A percentile compares a stretch with the other conserved stretches of the same genome.
These are phyloP conservation scores for Pachyseris speciosa DNA, from an alignment of 64 coral and sea anemone genomes.

Conservation along the genomic window DNA sequence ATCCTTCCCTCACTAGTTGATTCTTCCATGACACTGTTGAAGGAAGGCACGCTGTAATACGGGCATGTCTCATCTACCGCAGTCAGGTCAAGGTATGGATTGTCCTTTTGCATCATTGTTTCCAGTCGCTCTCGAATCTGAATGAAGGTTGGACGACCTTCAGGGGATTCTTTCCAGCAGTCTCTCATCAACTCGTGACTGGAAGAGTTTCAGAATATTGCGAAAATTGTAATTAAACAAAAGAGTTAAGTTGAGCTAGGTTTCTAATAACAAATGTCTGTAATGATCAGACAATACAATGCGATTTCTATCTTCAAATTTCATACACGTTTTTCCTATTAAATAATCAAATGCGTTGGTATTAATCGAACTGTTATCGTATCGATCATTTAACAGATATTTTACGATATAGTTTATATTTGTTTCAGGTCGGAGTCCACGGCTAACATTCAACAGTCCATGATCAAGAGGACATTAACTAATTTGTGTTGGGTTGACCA, in stretches of 20 bases:
- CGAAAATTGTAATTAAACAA: neutral
- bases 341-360: too few relatives aligned
- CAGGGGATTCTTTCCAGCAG: slow-evolving; percentile 67
- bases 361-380: too few relatives aligned
- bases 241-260: neutral
- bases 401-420: too few relatives aligned
- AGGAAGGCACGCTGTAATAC: slow-evolving; percentile 41
- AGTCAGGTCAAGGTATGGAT: slow-evolving; percentile 65
- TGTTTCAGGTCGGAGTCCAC: too few relatives aligned
- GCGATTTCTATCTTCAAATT: too few relatives aligned
- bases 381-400: too few relatives aligned
- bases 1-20: neutral
- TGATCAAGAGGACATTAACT: too few relatives aligned
- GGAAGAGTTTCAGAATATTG: neutral
- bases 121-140: slow-evolving; percentile 52
- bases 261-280: neutral
- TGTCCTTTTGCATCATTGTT: slow-evolving; percentile 71
- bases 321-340: too few relatives aligned
- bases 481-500: too few relatives aligned
- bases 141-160: slow-evolving; percentile 55
- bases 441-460: too few relatives aligned
- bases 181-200: slow-evolving; percentile 73
- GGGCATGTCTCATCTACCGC: neutral
- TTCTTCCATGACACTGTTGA: slow-evolving; percentile 19
- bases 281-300: too few relatives aligned